phyloP scores from a whole-genome alignment of 2,888 invertebrate species.

The Athalia rosae region DNA sequence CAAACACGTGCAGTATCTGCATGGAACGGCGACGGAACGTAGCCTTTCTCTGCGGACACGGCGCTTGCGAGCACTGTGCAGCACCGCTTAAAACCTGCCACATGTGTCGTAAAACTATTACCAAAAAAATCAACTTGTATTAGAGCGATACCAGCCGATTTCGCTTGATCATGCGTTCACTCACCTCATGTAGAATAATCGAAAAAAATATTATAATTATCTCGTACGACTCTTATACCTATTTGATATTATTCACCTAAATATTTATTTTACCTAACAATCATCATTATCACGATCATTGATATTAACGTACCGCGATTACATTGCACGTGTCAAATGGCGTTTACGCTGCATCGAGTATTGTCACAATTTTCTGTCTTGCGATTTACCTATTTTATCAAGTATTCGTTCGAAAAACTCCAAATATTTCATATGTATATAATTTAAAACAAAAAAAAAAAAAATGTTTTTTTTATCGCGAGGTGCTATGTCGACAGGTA shows the following conservation, averaged over 20 bases:
- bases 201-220: conserved; percentile 24
- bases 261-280: conserved; percentile 28
- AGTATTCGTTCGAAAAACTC: neutral
- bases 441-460: no score
- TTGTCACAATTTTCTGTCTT: neutral
- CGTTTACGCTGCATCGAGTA: neutral
- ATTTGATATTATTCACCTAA: conserved; percentile 39
- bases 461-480: neutral
- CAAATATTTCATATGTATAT: no score
- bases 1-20: conserved; percentile 90
- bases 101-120: conserved; percentile 88
- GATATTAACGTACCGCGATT: conserved; percentile 9
- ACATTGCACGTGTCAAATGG: neutral
- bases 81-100: conserved; percentile 88
- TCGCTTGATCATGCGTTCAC: conserved; percentile 21
- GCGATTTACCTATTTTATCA: neutral
- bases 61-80: conserved; percentile 88
- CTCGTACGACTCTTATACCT: conserved; percentile 28
- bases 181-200: conserved; percentile 36
- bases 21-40: conserved; percentile 90
- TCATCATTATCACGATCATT: conserved; percentile 14
- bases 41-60: conserved; percentile 92
- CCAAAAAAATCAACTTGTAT: conserved; percentile 82
- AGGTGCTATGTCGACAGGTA: conserved; percentile 6
- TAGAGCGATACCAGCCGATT: conserved; percentile 51